Evolutionary conservation across 1,140 invertebrate species (phyloP).

Genomic region (Lasaia peninsularis): DNA sequence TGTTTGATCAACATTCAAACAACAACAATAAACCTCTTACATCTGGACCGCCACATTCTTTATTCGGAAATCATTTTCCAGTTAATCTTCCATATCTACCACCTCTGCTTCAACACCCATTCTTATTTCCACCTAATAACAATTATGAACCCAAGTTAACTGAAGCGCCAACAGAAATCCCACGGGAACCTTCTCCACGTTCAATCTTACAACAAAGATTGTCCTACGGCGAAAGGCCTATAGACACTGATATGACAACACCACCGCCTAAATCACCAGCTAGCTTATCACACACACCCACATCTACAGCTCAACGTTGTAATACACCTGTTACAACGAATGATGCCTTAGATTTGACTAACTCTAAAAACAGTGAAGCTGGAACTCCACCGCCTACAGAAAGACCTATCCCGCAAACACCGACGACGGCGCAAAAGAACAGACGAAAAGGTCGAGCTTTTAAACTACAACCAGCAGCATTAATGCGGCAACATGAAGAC

Average conservation of each 20-base stretch:
- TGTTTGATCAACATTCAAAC: constrained; percentile 48
- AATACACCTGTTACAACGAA: constrained; percentile 43
- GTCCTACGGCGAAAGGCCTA: constrained; percentile 40
- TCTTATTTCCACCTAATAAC: constrained; percentile 70
- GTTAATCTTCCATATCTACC: constrained; percentile 67
- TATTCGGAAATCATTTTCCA: constrained; percentile 66
- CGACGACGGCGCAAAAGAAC: constrained; percentile 78
- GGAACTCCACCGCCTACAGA: constrained; percentile 50
- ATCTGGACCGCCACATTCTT: constrained; percentile 51
- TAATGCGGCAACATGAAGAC: constrained; percentile 71
- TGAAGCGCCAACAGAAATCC: constrained; percentile 34
- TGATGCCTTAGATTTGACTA: constrained; percentile 79
- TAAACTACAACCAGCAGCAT: constrained; percentile 82
- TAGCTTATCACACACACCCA: constrained; percentile 50
- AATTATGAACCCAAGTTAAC: constrained; percentile 59
- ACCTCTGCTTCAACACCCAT: constrained; percentile 61
- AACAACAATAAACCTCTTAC: constrained; percentile 37
- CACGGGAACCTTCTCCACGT: constrained; percentile 32
- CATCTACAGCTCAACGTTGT: constrained; percentile 32
- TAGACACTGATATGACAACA: constrained; percentile 33
- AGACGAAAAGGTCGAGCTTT: constrained; percentile 88
- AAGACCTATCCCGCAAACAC: constrained; percentile 42
- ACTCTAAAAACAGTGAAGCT: constrained; percentile 64
- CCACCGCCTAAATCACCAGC: constrained; percentile 50
- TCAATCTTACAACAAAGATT: constrained; percentile 60